These are phyloP conservation scores for Nymphalis urticae DNA, from an alignment of 2,888 invertebrate species.

Conservation along the genomic window DNA sequence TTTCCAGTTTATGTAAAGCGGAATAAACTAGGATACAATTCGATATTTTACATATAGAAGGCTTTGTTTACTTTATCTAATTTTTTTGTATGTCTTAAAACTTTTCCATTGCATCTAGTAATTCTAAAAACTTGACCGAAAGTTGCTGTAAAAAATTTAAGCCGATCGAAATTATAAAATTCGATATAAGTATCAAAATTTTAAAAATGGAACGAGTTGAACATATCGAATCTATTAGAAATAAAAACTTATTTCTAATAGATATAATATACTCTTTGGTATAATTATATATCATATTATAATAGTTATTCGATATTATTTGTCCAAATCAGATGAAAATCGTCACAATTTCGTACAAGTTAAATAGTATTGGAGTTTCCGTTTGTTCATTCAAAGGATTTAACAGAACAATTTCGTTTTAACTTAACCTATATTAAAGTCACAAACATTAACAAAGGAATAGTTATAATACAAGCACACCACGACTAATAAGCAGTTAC, in stretches of 20 bases:
- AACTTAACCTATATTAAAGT: constrained; percentile 8
- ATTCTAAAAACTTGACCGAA: too few species aligned
- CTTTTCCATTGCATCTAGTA: too few species aligned
- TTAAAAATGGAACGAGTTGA: too few species aligned
- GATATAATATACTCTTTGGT: too few species aligned
- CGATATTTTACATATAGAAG: not conserved
- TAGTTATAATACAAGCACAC: not conserved
- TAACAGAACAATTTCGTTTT: constrained; percentile 3
- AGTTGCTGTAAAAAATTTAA: too few species aligned
- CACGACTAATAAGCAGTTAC: not conserved
- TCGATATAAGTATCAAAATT: too few species aligned
- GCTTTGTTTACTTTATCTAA: not conserved
- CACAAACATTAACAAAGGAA: constrained; percentile 3
- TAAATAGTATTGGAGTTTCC: not conserved
- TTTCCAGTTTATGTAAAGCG: constrained; percentile 8
- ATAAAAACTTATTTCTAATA: too few species aligned
- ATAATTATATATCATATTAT: too few species aligned
- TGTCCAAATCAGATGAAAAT: too few species aligned
- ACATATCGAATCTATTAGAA: too few species aligned
- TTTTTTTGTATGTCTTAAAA: not conserved
- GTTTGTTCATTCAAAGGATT: constrained; percentile 4
- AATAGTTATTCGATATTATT: too few species aligned
- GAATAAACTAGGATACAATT: constrained; percentile 7
- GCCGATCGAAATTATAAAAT: too few species aligned
- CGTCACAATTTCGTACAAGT: not conserved